phyloP scores from a whole-genome alignment of 1,140 invertebrate genomes.

The Drosophila paulistorum region DNA sequence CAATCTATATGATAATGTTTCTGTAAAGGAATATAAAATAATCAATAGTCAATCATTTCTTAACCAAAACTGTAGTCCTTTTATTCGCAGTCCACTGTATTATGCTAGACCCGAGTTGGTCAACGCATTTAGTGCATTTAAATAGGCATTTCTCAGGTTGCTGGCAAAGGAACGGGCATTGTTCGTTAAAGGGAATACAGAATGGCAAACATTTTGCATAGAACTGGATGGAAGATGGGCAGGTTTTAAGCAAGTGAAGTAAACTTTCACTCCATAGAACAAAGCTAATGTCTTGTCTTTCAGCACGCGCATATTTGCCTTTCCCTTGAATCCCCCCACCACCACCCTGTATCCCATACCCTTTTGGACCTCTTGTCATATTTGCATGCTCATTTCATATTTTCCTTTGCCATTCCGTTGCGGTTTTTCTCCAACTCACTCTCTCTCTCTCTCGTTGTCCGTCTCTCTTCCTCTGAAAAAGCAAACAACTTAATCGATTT shows the following conservation, averaged over 20 bases:
- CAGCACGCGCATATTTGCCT: constrained; percentile 60
- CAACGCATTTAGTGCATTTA: constrained; percentile 79
- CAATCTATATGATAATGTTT: no score
- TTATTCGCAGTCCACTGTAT: constrained; percentile 11
- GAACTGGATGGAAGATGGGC: constrained; percentile 38
- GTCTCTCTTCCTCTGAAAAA: not conserved
- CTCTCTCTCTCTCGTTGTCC: not conserved
- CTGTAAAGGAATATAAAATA: no score
- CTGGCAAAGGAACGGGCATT: constrained; percentile 51
- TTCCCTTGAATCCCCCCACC: not conserved
- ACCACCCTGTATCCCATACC: not conserved
- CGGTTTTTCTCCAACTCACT: not conserved
- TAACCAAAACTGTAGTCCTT: not conserved
- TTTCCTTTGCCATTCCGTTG: constrained; percentile 28
- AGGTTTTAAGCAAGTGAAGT: constrained; percentile 22
- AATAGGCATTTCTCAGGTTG: constrained; percentile 74
- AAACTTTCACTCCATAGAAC: constrained; percentile 72
- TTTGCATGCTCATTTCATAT: constrained; percentile 79
- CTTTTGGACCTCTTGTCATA: constrained; percentile 37
- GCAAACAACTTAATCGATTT: constrained; percentile 79
- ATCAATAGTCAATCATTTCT: no score
- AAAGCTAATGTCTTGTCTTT: constrained; percentile 68
- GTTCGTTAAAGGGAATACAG: constrained; percentile 52
- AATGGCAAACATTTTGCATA: constrained; percentile 22
- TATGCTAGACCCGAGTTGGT: constrained; percentile 35